Conservation (phyloP, 2,113 vertebrate species). For the Mixornis gularis region DNA sequence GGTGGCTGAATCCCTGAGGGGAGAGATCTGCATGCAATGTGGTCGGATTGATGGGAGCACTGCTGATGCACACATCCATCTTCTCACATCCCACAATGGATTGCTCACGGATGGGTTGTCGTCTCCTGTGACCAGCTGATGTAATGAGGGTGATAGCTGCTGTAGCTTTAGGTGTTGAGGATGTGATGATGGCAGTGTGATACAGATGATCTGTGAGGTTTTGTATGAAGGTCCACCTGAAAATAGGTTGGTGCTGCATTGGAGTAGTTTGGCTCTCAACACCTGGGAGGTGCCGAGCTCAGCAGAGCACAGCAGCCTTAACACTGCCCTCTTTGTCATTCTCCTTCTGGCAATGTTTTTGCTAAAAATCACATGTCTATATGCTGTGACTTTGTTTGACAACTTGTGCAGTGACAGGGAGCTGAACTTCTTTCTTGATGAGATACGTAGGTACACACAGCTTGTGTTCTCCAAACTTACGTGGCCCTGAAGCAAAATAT, state of each 20-base stretch:
- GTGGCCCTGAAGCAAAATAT: background rate
- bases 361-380: background rate
- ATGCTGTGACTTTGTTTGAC: constrained; percentile 33
- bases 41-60: background rate
- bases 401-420: background rate
- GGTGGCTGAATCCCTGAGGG: background rate
- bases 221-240: background rate
- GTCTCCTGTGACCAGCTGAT: background rate
- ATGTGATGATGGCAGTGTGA: background rate
- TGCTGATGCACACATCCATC: background rate
- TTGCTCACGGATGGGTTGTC: background rate
- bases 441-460: fast-evolving
- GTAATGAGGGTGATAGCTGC: background rate
- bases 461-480: background rate
- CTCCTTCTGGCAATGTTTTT: background rate
- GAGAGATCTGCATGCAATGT: fast-evolving
- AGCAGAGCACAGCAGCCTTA: background rate
- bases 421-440: background rate
- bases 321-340: background rate
- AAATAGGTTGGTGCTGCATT: background rate
- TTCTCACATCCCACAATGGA: background rate
- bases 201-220: background rate
- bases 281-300: background rate
- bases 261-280: background rate
- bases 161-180: background rate